Evolutionary conservation across 1,140 invertebrate genomes (phyloP), one percentile per base, ranked within the genome.

Genomic region (Drosophila kurseongensis): DNA sequence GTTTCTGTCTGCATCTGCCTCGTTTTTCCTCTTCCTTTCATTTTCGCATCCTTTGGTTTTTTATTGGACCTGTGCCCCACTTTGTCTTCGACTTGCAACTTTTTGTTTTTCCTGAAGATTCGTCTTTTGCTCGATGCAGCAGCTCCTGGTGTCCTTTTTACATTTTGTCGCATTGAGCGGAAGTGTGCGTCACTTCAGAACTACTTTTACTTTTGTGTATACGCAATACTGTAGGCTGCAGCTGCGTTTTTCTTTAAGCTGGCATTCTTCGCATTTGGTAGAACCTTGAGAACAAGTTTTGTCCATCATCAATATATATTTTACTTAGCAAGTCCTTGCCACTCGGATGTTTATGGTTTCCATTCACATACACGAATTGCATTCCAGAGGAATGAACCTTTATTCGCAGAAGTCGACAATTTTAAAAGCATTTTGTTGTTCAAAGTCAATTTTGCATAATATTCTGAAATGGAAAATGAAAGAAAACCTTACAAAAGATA

Each of bases 121-220:
- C 59, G 65, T 66, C 55, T 45, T 57, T 35, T 57, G 45, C 45
- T 40, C 13, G 23, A 32, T 36, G 50, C 50, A 36, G 29, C 14
- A 18, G 50, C 61, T 74, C 62, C 35, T 55, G 68, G 41, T 83
- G 80, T 75, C 54, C 71, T 80, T 84, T 80, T 84, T 85, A 65
- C 77, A 80, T 67, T 84, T 81, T 86, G 81, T 85, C 78, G 81
- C 81, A 85, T 85, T 80, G 81, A 71, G 69, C 77, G 78, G 75
- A 82, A 82, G 83, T 71, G 82, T 78, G 75, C 65, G 60, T 35
- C 82, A 86, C 82, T 85, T 75, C 78, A 88, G 59, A 75, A 86
- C 78, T 82, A 86, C 82, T 86, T 86, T 86, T 86, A 88, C 82
- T 88, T 86, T 88, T 86, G 83, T 86, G 55, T 88, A 57, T 82